Percentiles rank a stretch among this genome's conserved stretches.
Conservation (phyloP, 2,113 vertebrate genomes). For the Hipposideros armiger region DNA sequence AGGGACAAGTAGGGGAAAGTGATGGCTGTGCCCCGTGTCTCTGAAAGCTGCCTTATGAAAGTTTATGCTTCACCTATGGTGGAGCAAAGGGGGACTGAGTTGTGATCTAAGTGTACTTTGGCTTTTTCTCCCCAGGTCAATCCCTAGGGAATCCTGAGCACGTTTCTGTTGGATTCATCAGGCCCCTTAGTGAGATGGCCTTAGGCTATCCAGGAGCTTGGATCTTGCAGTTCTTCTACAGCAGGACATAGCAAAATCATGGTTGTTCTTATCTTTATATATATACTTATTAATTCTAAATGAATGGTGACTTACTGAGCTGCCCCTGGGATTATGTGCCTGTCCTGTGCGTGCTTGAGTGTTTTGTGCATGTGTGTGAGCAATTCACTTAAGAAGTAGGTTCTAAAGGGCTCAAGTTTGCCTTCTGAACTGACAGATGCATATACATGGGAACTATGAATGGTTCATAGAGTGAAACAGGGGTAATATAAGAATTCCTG, state of each 20-base stretch:
- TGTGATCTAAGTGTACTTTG: not conserved
- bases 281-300: conserved; percentile 19
- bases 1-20: not conserved
- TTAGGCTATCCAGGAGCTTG: not conserved
- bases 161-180: not conserved
- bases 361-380: not conserved
- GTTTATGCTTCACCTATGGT: not conserved
- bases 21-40: not conserved
- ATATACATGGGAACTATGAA: not conserved
- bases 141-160: not conserved
- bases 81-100: not conserved
- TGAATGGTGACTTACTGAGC: conserved; percentile 2
- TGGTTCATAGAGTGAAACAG: not conserved
- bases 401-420: not conserved
- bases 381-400: not conserved
- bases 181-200: not conserved
- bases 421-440: not conserved
- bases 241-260: not conserved
- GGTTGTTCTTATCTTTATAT: not conserved
- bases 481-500: not conserved
- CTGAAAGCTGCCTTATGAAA: conserved; percentile 39
- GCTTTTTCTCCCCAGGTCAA: not conserved
- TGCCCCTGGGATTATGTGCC: not conserved
- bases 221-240: not conserved
- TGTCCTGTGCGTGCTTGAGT: not conserved